phyloP scores from a whole-genome alignment of 2,113 vertebrate species.

The Zeus faber region DNA sequence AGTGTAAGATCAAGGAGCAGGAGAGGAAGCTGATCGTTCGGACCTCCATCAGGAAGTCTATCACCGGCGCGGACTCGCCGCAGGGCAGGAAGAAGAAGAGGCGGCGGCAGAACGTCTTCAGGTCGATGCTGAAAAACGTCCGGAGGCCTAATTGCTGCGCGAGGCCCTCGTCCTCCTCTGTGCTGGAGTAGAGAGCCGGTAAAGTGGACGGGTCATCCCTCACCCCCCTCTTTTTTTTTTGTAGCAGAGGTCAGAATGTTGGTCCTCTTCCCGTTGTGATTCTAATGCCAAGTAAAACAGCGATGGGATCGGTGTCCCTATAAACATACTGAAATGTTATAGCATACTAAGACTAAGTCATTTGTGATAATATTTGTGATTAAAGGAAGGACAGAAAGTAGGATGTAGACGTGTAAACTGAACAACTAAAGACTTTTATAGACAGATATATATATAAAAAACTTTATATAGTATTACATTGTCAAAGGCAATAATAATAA shows the following conservation, averaged over 20 bases:
- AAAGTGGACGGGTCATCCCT: slow-evolving; percentile 30
- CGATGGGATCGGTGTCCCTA: slow-evolving; percentile 31
- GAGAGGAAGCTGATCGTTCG: slow-evolving; percentile 84
- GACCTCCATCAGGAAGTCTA: slow-evolving; percentile 82
- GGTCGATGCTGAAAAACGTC: slow-evolving; percentile 91
- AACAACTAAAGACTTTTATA: slow-evolving; percentile 60
- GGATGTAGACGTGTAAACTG: slow-evolving; percentile 35
- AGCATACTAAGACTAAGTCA: slow-evolving; percentile 50
- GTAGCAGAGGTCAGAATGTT: slow-evolving; percentile 44
- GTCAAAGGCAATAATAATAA: slow-evolving; percentile 71
- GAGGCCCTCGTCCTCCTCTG: slow-evolving; percentile 85
- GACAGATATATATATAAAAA: slow-evolving; percentile 53
- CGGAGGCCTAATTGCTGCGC: slow-evolving; percentile 90
- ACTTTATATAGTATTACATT: slow-evolving; percentile 51
- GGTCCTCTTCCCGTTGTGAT: slow-evolving; percentile 40
- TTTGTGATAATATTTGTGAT: slow-evolving; percentile 58
- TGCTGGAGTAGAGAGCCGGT: slow-evolving; percentile 81
- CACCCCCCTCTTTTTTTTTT: slow-evolving; percentile 16
- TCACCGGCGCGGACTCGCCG: slow-evolving; percentile 80
- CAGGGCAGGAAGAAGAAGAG: slow-evolving; percentile 83
- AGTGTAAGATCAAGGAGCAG: slow-evolving; percentile 94
- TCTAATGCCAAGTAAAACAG: slow-evolving; percentile 49
- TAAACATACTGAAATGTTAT: slow-evolving; percentile 56
- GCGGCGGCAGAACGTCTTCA: slow-evolving; percentile 87
- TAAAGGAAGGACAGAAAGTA: slow-evolving; percentile 41